Evolutionary conservation across 2,888 invertebrate genomes (phyloP).

Genomic region (Drosophila monieri): DNA sequence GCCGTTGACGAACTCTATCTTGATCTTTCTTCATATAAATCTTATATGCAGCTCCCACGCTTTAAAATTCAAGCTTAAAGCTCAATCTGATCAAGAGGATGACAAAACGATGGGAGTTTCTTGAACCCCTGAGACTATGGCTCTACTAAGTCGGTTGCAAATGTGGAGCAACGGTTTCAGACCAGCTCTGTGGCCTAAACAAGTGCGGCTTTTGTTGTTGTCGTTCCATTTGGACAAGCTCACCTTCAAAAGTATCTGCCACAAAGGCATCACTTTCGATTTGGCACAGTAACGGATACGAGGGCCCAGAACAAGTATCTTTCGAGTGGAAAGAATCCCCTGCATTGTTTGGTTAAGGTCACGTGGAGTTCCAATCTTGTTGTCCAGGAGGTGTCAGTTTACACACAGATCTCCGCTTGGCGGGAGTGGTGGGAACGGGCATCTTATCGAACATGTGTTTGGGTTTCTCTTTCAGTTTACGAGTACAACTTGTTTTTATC

Average conservation of each 20-base stretch:
- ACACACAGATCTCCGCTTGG: conserved; percentile 23
- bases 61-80: conserved; percentile 17
- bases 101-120: conserved; percentile 29
- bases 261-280: conserved; percentile 66
- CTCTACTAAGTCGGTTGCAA: background rate
- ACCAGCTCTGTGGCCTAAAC: conserved; percentile 9
- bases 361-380: conserved; percentile 32
- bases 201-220: conserved; percentile 34
- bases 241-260: conserved; percentile 61
- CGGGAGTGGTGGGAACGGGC: background rate
- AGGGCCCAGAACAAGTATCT: conserved; percentile 14
- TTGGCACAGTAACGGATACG: conserved; percentile 52
- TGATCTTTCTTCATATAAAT: conserved; percentile 23
- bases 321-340: conserved; percentile 27
- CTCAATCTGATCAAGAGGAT: conserved; percentile 16
- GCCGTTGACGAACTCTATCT: conserved; percentile 54
- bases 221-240: conserved; percentile 62
- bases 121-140: conserved; percentile 1
- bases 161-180: background rate
- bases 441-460: conserved; percentile 17
- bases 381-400: conserved; percentile 32
- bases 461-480: background rate
- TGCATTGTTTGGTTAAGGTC: conserved; percentile 58
- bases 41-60: conserved; percentile 44
- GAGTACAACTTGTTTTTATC: conserved; percentile 22